A percentile compares a stretch with the other conserved stretches of the same genome.
Conservation (phyloP, 2,888 invertebrate species). For the Melieria omissa region DNA sequence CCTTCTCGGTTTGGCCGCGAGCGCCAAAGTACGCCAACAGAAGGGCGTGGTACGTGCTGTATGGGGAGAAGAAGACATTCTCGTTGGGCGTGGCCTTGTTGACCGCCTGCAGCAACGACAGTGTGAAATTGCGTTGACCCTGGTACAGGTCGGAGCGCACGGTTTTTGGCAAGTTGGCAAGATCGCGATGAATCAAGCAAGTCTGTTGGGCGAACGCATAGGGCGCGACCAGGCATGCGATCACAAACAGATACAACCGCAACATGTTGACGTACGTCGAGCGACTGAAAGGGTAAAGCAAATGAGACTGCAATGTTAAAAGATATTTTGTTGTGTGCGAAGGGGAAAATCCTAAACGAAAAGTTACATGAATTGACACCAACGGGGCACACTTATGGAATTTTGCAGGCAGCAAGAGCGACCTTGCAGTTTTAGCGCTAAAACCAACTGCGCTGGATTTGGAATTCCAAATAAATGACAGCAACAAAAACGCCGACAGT, state of each 20-base stretch:
- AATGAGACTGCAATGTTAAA: conserved; percentile 7
- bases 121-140: conserved; percentile 76
- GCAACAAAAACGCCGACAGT: neutral
- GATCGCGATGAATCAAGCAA: conserved; percentile 40
- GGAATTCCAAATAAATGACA: neutral
- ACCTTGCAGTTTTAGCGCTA: conserved; percentile 11
- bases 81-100: conserved; percentile 74
- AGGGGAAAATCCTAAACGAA: neutral
- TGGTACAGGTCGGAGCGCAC: conserved; percentile 66
- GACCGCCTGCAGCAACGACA: conserved; percentile 76
- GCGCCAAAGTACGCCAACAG: conserved; percentile 83
- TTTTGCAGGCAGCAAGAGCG: neutral
- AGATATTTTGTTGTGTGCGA: neutral
- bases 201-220: conserved; percentile 27
- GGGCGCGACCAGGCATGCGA: neutral
- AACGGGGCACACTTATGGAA: too few species aligned
- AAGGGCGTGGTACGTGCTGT: conserved; percentile 85
- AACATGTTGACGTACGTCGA: conserved; percentile 31
- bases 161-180: conserved; percentile 38
- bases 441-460: conserved; percentile 13
- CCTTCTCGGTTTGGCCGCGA: conserved; percentile 75
- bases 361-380: neutral
- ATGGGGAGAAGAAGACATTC: conserved; percentile 89
- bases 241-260: conserved; percentile 9
- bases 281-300: neutral